These are phyloP conservation scores for Calephelis nemesis DNA, from an alignment of 1,140 invertebrate species.

Conservation along the genomic window DNA sequence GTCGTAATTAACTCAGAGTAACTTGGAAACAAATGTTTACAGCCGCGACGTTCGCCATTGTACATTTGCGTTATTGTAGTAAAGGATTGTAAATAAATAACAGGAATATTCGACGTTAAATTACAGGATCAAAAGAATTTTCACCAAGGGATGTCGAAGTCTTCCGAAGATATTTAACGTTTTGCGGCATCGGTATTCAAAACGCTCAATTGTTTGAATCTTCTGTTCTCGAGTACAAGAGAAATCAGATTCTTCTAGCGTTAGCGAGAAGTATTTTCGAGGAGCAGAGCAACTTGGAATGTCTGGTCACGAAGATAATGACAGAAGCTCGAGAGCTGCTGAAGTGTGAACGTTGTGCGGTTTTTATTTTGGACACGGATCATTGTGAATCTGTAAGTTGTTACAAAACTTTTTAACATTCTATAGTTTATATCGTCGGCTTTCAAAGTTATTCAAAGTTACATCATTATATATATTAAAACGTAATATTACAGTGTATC, in stretches of 20 bases:
- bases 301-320: constrained; percentile 97
- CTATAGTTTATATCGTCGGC: no score
- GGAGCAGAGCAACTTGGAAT: constrained; percentile 94
- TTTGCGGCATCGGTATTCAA: constrained; percentile 98
- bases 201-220: constrained; percentile 98
- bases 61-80: no score
- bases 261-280: constrained; percentile 94
- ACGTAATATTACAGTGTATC: no score
- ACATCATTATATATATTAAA: no score
- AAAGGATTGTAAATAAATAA: no score
- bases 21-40: no score
- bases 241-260: constrained; percentile 95
- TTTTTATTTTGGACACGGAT: constrained; percentile 92
- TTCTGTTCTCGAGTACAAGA: constrained; percentile 94
- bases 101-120: background rate
- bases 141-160: constrained; percentile 93
- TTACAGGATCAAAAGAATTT: constrained; percentile 87
- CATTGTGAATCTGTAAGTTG: constrained; percentile 90
- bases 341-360: constrained; percentile 95
- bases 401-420: background rate
- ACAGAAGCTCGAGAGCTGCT: constrained; percentile 94
- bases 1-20: no score
- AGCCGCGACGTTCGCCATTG: no score
- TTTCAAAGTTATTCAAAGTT: no score
- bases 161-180: constrained; percentile 93